Percentiles rank a stretch among this genome's conserved stretches.
These are phyloP conservation scores for Salpingus planirostris DNA, from an alignment of 2,888 invertebrate genomes.

Conservation along the genomic window DNA sequence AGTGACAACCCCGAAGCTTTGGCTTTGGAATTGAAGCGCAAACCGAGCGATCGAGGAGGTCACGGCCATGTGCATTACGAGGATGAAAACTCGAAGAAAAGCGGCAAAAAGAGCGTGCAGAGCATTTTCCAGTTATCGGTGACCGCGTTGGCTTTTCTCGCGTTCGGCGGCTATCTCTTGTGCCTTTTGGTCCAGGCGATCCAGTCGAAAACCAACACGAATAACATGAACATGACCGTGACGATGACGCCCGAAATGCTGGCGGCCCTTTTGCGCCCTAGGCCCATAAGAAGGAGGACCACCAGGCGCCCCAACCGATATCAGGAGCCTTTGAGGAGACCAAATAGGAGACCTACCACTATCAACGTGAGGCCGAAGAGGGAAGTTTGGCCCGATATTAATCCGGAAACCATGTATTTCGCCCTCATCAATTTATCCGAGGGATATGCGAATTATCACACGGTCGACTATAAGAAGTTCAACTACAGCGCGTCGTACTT, in stretches of 20 bases:
- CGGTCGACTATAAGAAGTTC: constrained; percentile 29
- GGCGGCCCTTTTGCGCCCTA: constrained; percentile 3
- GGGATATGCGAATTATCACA: constrained; percentile 46
- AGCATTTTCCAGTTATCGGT: constrained; percentile 70
- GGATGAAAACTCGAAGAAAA: constrained; percentile 40
- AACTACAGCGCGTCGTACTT: constrained; percentile 25
- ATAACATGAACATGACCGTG: constrained; percentile 27
- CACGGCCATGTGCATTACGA: constrained; percentile 14
- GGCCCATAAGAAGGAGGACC: constrained; percentile 4
- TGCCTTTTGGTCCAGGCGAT: constrained; percentile 70
- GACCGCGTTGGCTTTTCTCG: constrained; percentile 70
- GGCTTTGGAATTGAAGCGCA: constrained; percentile 31
- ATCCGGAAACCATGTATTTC: constrained; percentile 45
- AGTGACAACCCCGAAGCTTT: constrained; percentile 20
- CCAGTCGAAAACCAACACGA: constrained; percentile 49
- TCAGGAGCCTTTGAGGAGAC: constrained; percentile 9
- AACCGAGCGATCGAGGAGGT: constrained; percentile 26
- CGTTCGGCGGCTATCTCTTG: constrained; percentile 75
- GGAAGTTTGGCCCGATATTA: constrained; percentile 27
- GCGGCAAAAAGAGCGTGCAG: constrained; percentile 46
- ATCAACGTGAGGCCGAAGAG: constrained; percentile 15
- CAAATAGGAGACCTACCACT: constrained; percentile 15
- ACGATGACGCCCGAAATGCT: constrained; percentile 23
- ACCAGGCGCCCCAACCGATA: constrained; percentile 17
- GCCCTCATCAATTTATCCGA: constrained; percentile 48